phyloP scores from a whole-genome alignment of 2,888 invertebrate species.

The Junonia oenone region DNA sequence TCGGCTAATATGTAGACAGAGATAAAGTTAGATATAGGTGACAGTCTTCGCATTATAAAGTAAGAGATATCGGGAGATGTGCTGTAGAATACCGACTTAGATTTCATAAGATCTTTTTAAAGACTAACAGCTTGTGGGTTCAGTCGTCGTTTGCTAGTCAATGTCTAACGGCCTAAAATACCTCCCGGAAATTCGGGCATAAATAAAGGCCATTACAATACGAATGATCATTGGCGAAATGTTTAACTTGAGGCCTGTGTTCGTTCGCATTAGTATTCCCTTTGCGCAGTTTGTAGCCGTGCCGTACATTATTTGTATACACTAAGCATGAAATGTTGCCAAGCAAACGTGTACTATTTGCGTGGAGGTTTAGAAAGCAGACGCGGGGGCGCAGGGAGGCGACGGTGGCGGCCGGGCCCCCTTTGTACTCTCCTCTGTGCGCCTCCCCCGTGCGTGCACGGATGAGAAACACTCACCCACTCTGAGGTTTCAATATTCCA shows the following conservation, averaged over 20 bases:
- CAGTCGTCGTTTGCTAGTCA: conserved; percentile 11
- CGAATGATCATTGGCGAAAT: conserved; percentile 50
- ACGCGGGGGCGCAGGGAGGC: conserved; percentile 45
- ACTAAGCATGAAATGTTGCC: conserved; percentile 79
- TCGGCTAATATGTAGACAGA: neutral
- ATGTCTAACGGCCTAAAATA: conserved; percentile 25
- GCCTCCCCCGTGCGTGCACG: conserved; percentile 61
- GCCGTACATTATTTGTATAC: conserved; percentile 76
- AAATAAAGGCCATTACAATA: conserved; percentile 39
- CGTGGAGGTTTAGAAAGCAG: conserved; percentile 76
- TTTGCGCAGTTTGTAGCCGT: conserved; percentile 68
- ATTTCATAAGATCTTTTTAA: neutral
- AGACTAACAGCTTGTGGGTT: neutral
- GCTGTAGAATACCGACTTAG: neutral
- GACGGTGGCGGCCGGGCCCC: conserved; percentile 40
- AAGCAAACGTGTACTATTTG: conserved; percentile 78
- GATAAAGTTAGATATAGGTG: neutral
- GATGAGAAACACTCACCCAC: conserved; percentile 65
- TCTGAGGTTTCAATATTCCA: conserved; percentile 74
- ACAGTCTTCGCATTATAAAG: neutral
- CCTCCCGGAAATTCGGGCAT: conserved; percentile 22
- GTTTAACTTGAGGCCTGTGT: conserved; percentile 52
- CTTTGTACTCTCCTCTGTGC: conserved; percentile 24
- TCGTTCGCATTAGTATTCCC: conserved; percentile 64
- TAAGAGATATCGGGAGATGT: neutral